Evolutionary conservation across 2,797 vertebrate genomes (phyloP).

Genomic region (Scolopax rusticola): DNA sequence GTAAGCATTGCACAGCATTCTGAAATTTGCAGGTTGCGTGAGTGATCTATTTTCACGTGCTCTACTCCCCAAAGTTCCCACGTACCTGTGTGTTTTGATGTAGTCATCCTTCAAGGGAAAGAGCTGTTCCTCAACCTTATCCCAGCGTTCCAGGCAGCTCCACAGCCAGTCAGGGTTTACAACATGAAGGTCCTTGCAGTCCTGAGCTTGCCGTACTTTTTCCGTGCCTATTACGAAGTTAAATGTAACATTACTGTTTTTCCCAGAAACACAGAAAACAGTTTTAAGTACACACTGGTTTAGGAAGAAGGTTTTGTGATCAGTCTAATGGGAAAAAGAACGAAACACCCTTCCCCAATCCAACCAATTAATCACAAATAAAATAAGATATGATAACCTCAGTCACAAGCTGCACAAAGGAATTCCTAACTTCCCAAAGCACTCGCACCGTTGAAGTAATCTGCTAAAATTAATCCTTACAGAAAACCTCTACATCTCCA

Average conservation of each 20-base stretch:
- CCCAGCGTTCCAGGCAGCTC: constrained; percentile 98
- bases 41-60: neutral
- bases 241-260: neutral
- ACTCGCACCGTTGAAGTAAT: neutral
- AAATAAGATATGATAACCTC: neutral
- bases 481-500: neutral
- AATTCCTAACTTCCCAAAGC: neutral
- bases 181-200: constrained; percentile 89
- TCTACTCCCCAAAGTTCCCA: no score
- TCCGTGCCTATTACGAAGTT: constrained; percentile 87
- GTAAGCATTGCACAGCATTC: neutral
- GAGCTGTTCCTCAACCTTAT: constrained; percentile 93
- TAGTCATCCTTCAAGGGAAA: constrained; percentile 93
- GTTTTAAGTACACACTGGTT: neutral
- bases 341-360: fast-evolving
- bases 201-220: constrained; percentile 94
- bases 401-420: neutral
- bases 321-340: neutral
- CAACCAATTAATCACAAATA: neutral
- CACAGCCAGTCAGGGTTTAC: constrained; percentile 98
- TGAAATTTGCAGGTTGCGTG: neutral
- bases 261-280: neutral
- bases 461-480: neutral
- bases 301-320: neutral
- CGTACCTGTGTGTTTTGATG: constrained; percentile 85